Percentiles rank a stretch among this genome's conserved stretches.
phyloP scores from a whole-genome alignment of 2,113 vertebrate genomes.

The Grallaria varia region DNA sequence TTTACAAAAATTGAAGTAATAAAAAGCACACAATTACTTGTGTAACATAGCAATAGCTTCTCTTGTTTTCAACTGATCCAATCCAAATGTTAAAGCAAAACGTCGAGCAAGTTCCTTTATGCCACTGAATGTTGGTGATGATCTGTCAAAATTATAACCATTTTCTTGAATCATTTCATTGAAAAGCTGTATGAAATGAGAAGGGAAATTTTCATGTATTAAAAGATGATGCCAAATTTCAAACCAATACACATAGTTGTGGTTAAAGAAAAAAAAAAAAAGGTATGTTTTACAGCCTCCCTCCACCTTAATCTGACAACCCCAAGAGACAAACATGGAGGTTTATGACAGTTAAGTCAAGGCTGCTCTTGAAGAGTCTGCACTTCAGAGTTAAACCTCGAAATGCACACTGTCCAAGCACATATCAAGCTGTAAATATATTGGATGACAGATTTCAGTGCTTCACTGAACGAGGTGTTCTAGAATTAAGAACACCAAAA shows the following conservation, averaged over 20 bases:
- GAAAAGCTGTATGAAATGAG: conserved; percentile 83
- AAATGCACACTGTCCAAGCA: neutral
- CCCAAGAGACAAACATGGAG: neutral
- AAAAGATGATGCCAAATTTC: neutral
- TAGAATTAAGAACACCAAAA: neutral
- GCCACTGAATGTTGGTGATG: conserved; percentile 91
- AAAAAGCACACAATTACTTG: conserved; percentile 84
- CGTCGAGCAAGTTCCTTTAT: conserved; percentile 98
- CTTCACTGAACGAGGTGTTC: neutral
- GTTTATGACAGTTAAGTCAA: neutral
- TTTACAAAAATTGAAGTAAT: neutral
- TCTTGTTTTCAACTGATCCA: conserved; percentile 98
- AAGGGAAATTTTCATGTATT: neutral
- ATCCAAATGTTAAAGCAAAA: conserved; percentile 96
- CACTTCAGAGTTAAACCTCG: neutral
- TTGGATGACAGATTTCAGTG: neutral
- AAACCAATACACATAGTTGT: neutral
- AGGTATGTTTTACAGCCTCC: neutral
- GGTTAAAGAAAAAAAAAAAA: neutral
- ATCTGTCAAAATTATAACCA: conserved; percentile 94
- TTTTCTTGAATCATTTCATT: conserved; percentile 98
- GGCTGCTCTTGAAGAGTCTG: neutral
- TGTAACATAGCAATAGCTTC: conserved; percentile 99
- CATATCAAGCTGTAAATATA: neutral
- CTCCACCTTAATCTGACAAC: fast-evolving